These are phyloP conservation scores for Rattus rattus DNA, from an alignment of 2,113 vertebrate species.

Conservation along the genomic window DNA sequence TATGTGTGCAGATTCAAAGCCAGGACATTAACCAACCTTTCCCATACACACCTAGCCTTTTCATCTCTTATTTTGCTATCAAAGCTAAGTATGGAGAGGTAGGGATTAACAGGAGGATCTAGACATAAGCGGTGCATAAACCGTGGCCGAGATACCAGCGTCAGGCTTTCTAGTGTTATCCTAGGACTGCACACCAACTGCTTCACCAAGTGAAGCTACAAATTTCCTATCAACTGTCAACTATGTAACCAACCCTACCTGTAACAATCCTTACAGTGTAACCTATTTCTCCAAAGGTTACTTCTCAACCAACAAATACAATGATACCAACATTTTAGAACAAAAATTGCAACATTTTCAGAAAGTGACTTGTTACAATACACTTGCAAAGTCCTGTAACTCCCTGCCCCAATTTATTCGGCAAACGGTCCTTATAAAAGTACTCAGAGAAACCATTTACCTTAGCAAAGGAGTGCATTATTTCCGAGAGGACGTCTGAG, in stretches of 20 bases:
- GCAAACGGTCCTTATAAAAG: neutral
- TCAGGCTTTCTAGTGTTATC: neutral
- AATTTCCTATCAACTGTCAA: neutral
- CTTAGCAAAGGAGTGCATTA: constrained; percentile 99
- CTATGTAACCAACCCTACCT: rapidly evolving
- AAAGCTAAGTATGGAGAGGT: rapidly evolving
- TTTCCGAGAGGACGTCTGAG: constrained; percentile 97
- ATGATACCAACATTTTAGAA: neutral
- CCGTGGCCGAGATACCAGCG: neutral
- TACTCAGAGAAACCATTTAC: constrained; percentile 81
- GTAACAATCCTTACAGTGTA: neutral
- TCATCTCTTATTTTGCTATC: too few relatives aligned
- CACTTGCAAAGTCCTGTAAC: neutral
- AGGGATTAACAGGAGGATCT: neutral
- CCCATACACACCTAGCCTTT: neutral
- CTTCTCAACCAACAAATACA: neutral
- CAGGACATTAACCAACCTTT: neutral
- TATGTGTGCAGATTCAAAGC: neutral
- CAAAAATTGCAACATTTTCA: neutral
- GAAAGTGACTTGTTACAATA: neutral
- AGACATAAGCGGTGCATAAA: neutral
- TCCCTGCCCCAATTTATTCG: neutral
- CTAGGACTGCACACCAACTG: neutral
- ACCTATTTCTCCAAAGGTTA: neutral
- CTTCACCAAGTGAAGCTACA: neutral